Conservation (phyloP, 2,797 vertebrate species). For the Gymnoscopelus microlampas region DNA sequence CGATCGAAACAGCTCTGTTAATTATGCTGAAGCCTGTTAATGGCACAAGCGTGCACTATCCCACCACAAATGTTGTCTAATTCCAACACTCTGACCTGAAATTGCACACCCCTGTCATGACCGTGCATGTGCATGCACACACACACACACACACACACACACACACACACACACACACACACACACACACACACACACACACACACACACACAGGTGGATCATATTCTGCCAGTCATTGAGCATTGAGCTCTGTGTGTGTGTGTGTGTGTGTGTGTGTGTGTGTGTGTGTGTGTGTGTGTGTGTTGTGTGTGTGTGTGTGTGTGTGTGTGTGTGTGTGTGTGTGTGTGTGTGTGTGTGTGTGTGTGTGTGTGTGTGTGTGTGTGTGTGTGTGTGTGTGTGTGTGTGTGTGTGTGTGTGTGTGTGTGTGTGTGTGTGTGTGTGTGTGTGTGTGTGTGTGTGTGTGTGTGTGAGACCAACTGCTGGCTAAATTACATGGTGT, state of each 20-base stretch:
- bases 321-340: conserved; percentile 41
- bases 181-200: conserved; percentile 40
- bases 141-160: conserved; percentile 12
- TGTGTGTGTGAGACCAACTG: too few species aligned
- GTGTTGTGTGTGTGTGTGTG: conserved; percentile 13
- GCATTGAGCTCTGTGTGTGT: conserved; percentile 50
- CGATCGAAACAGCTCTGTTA: conserved; percentile 77
- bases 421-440: too few species aligned
- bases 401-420: conserved; percentile 27
- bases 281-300: conserved; percentile 42
- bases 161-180: conserved; percentile 32
- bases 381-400: conserved; percentile 41
- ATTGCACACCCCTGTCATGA: conserved; percentile 33
- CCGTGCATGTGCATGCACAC: neutral
- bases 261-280: conserved; percentile 36
- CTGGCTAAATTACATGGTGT: conserved; percentile 84
- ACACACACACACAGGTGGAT: conserved; percentile 48
- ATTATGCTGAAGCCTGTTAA: conserved; percentile 76
- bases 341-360: conserved; percentile 29
- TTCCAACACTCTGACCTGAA: conserved; percentile 45
- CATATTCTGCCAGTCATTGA: conserved; percentile 57
- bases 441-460: too few species aligned
- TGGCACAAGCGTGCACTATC: conserved; percentile 52
- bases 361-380: conserved; percentile 25
- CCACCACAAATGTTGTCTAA: conserved; percentile 36